Evolutionary conservation across 2,113 vertebrate genomes (phyloP), one percentile per base, ranked within the genome.

Genomic region (Bettongia penicillata): DNA sequence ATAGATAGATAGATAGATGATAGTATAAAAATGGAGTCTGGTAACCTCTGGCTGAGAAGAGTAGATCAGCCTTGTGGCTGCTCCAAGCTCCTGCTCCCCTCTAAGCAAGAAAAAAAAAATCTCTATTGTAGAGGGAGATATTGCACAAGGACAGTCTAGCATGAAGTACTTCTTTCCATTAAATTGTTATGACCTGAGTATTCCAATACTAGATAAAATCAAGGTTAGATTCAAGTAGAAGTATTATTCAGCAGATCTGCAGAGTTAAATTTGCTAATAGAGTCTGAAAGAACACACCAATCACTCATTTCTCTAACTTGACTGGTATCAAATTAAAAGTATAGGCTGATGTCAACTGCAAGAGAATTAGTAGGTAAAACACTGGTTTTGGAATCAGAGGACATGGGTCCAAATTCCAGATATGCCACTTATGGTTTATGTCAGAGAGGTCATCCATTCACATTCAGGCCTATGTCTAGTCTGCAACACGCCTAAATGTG

Each of bases 191-290:
- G 90, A 90, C 50, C 8, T 31, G 90, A 68, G 7, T 90, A 6
- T 93, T 94, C 89, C 48, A 93, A 25, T 1, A 4, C 89, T 19
- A 52, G 53, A 3, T 68, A 84, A 68, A 95, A 68, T 51, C 2
- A 97, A 95, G 23, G 12, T 96, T 94, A 96, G 7, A 48, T 19
- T 3, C 92, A 49, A 92, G n/a, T 89, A 95, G 53, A 53, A 1
- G 91, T 23, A 51, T 96, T 93, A 96, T 91, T 93, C 94, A 95
- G 31, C 94, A 96, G 93, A 91, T 68, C 92, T 93, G 92, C 0
- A 25, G 89, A 93, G 48, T 8, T 37, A 68, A 57, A 94, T 77
- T 12, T 93, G 22, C 55, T 91, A 89, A 28, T 31, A 94, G 57
- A 96, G 94, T 84, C 2, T 52, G 23, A 95, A n/a, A n/a, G n/a